A percentile compares a stretch with the other conserved stretches of the same genome.
These are phyloP conservation scores for Phasianus colchicus DNA, from an alignment of 2,113 vertebrate species.

Conservation along the genomic window DNA sequence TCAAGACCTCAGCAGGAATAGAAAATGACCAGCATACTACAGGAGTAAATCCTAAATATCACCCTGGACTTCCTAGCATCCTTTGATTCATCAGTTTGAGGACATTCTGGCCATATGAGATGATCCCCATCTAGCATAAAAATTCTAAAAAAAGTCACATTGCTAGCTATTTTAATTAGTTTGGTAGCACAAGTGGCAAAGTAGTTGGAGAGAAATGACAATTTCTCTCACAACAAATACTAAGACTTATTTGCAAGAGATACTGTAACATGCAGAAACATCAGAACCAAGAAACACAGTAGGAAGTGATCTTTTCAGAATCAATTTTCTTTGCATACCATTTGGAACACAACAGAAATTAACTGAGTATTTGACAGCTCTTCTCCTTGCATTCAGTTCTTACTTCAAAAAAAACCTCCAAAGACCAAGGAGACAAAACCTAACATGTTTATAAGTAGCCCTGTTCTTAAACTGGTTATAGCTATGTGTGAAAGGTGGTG, in stretches of 20 bases:
- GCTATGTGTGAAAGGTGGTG: neutral
- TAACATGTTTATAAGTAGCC: neutral
- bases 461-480: neutral
- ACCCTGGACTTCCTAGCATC: neutral
- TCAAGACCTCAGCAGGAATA: neutral
- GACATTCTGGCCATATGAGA: neutral
- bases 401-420: neutral
- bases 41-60: neutral
- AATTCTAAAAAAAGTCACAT: neutral
- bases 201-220: neutral
- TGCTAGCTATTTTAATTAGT: neutral
- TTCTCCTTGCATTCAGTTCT: neutral
- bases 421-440: neutral
- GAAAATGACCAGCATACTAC: neutral
- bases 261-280: neutral
- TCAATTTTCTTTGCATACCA: neutral
- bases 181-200: neutral
- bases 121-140: neutral
- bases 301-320: neutral
- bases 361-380: neutral
- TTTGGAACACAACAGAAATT: neutral
- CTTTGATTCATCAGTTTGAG: neutral
- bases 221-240: neutral
- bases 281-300: neutral
- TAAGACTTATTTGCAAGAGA: neutral